Evolutionary conservation across 2,797 vertebrate species (phyloP).

Genomic region (Hoplostethus mediterraneus): DNA sequence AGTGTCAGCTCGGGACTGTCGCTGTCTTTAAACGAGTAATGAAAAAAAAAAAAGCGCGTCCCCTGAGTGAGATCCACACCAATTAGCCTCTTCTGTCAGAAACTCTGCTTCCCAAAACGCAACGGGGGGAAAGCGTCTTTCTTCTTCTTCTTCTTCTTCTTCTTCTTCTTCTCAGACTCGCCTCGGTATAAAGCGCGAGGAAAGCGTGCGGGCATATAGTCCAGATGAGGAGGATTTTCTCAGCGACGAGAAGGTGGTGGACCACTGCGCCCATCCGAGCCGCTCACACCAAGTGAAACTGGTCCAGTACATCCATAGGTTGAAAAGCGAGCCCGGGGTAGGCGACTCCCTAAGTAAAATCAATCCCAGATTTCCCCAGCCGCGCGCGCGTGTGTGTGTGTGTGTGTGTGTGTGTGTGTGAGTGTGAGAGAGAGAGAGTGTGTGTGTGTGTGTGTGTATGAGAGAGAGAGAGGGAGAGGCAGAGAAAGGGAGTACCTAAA

Average conservation of each 20-base stretch:
- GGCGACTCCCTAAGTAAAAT: conserved; percentile 83
- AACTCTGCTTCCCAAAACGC: conserved; percentile 31
- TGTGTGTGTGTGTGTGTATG: background rate
- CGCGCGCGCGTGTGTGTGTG: too few species aligned
- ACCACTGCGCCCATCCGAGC: conserved; percentile 59
- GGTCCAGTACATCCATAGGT: conserved; percentile 77
- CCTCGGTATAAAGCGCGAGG: conserved; percentile 25
- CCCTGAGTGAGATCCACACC: conserved; percentile 57
- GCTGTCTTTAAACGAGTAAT: conserved; percentile 9
- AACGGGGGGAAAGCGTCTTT: conserved; percentile 6
- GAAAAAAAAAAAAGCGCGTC: conserved; percentile 31
- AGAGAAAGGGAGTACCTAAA: conserved; percentile 1
- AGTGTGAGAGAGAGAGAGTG: background rate
- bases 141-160: too few species aligned
- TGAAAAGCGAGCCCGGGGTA: conserved; percentile 72
- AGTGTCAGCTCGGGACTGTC: conserved; percentile 33
- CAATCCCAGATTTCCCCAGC: conserved; percentile 81
- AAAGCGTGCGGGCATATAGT: conserved; percentile 17
- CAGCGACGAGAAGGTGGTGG: conserved; percentile 43
- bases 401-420: too few species aligned
- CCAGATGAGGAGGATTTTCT: conserved; percentile 20
- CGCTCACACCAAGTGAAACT: conserved; percentile 73
- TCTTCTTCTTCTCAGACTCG: conserved; percentile 31
- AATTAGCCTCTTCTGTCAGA: conserved; percentile 40
- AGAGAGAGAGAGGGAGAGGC: background rate